Evolutionary conservation across 2,888 invertebrate genomes (phyloP).

Genomic region (Sarcophaga caerulescens): DNA sequence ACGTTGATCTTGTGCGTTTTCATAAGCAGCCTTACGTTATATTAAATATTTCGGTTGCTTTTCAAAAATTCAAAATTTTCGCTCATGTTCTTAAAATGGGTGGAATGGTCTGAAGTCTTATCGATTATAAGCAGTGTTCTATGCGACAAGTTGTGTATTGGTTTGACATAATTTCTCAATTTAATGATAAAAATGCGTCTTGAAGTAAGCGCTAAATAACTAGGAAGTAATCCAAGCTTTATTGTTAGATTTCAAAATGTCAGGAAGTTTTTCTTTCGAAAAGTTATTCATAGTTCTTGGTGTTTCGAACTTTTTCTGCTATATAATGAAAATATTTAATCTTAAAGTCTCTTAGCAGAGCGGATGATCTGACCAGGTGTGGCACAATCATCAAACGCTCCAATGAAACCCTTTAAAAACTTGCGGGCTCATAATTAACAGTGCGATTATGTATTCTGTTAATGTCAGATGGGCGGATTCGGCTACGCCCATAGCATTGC

Average conservation of each 20-base stretch:
- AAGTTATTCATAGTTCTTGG: conserved; percentile 12
- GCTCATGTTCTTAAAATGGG: not conserved
- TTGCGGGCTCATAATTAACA: too few species aligned
- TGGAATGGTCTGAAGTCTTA: not conserved
- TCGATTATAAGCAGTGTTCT: not conserved
- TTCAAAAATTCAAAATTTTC: not conserved
- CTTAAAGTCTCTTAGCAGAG: too few species aligned
- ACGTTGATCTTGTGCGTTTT: too few species aligned
- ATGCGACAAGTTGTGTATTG: not conserved
- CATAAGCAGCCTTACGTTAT: too few species aligned
- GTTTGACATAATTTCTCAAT: not conserved
- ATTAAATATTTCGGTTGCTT: too few species aligned
- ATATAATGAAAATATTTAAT: too few species aligned
- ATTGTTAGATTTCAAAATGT: not conserved
- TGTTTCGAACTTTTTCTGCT: not conserved
- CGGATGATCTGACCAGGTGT: too few species aligned
- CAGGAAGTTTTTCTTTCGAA: conserved; percentile 9
- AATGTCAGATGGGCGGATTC: too few species aligned
- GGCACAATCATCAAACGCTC: too few species aligned
- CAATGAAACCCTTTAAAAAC: too few species aligned
- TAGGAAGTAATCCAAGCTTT: conserved; percentile 11
- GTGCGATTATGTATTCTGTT: too few species aligned
- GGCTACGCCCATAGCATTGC: too few species aligned
- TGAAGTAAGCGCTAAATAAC: conserved; percentile 8
- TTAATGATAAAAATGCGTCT: not conserved